phyloP scores from a whole-genome alignment of 2,797 vertebrate species.

The Hydrolagus colliei region DNA sequence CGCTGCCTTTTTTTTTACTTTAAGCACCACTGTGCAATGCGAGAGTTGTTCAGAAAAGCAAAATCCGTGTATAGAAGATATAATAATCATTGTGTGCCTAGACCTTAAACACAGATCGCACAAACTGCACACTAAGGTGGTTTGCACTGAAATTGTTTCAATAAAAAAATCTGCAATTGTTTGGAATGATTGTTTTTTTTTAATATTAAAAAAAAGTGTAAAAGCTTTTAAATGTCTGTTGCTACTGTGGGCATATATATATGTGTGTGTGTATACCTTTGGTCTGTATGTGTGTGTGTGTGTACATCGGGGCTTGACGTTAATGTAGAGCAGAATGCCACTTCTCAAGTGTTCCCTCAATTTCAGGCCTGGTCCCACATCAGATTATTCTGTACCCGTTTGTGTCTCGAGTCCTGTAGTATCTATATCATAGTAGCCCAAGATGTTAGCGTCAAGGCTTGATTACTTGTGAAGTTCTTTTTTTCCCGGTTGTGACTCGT shows the following conservation, averaged over 20 bases:
- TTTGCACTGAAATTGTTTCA: slow-evolving; percentile 21
- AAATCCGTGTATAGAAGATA: neutral
- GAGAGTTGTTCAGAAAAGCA: too few species aligned
- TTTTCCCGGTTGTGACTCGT: slow-evolving; percentile 22
- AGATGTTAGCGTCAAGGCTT: neutral
- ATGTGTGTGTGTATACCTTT: slow-evolving; percentile 21
- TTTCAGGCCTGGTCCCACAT: slow-evolving; percentile 2
- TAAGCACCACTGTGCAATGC: neutral
- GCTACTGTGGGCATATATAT: slow-evolving; percentile 11
- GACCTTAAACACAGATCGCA: slow-evolving; percentile 5
- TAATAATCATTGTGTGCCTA: slow-evolving; percentile 10
- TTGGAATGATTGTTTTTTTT: slow-evolving; percentile 28
- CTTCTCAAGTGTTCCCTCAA: slow-evolving; percentile 2
- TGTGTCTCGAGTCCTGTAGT: neutral
- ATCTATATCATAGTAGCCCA: neutral
- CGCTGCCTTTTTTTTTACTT: neutral
- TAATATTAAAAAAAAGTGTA: slow-evolving; percentile 2
- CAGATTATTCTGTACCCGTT: slow-evolving; percentile 1
- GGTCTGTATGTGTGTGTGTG: neutral
- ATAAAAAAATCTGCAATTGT: slow-evolving; percentile 11
- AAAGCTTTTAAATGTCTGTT: slow-evolving; percentile 21
- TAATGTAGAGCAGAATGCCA: slow-evolving; percentile 39
- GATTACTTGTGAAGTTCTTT: slow-evolving; percentile 26
- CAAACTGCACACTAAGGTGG: slow-evolving; percentile 30
- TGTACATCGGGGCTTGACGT: slow-evolving; percentile 42